phyloP scores from a whole-genome alignment of 1,140 invertebrate species.

The Meloidogyne hapla region DNA sequence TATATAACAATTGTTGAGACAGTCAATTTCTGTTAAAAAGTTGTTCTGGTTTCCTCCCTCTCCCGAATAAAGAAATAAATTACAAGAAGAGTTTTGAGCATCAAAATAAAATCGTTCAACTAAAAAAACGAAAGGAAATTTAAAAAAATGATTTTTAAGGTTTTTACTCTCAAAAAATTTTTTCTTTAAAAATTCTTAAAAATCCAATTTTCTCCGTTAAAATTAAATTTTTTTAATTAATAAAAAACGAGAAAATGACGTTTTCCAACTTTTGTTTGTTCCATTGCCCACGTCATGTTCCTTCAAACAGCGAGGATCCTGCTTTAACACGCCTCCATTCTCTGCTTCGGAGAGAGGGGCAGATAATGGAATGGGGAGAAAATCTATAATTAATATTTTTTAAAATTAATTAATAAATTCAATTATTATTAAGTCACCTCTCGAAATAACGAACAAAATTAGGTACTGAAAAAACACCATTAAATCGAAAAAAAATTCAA shows the following conservation, averaged over 20 bases:
- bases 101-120: constrained; percentile 37
- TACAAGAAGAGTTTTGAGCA: constrained; percentile 26
- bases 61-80: constrained; percentile 35
- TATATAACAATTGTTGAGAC: constrained; percentile 41
- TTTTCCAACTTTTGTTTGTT: constrained; percentile 11
- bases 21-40: constrained; percentile 38
- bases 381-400: too few species aligned
- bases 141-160: background rate
- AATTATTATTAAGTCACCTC: too few species aligned
- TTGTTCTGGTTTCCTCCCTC: constrained; percentile 41
- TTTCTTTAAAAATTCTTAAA: background rate
- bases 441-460: too few species aligned
- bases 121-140: constrained; percentile 11
- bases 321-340: background rate
- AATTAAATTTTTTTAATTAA: background rate
- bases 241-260: constrained; percentile 6
- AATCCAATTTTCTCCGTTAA: background rate
- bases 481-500: too few species aligned
- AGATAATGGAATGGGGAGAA: background rate
- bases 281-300: constrained; percentile 8
- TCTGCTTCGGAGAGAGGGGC: background rate
- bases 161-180: too few species aligned
- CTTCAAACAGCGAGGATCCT: constrained; percentile 24
- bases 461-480: too few species aligned
- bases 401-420: background rate